A percentile compares a stretch with the other conserved stretches of the same genome.
Conservation (phyloP, 2,113 vertebrate genomes). For the Pithys albifrons region DNA sequence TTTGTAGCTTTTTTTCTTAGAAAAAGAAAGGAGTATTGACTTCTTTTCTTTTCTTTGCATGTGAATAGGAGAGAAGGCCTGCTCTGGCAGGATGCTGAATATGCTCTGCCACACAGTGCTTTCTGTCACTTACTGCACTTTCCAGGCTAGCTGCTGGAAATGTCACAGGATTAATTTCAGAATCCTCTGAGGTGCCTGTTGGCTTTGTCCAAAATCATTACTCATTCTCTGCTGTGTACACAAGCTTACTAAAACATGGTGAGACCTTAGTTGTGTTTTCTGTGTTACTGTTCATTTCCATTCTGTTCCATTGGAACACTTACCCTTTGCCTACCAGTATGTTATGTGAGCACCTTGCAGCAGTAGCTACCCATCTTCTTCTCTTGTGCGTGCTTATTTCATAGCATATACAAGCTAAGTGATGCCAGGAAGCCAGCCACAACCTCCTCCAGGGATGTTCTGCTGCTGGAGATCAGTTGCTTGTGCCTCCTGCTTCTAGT, state of each 20-base stretch:
- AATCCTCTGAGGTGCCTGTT: conserved; percentile 8
- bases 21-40: neutral
- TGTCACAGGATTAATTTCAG: conserved; percentile 22
- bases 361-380: neutral
- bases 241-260: neutral
- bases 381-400: neutral
- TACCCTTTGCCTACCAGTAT: neutral
- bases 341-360: neutral
- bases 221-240: neutral
- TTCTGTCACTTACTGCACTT: neutral
- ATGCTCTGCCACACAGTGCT: neutral
- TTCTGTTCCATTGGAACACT: neutral
- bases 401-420: neutral
- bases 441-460: neutral
- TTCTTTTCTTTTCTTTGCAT: neutral
- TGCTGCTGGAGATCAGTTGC: neutral
- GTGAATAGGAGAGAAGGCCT: neutral
- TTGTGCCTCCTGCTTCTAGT: neutral
- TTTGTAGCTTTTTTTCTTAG: neutral
- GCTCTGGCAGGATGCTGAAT: neutral
- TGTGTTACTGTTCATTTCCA: neutral
- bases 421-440: neutral
- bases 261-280: neutral
- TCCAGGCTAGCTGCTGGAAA: conserved; percentile 21
- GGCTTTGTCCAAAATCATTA: conserved; percentile 21